These are phyloP conservation scores for Neodiprion pinetum DNA, from an alignment of 1,140 invertebrate species.

Conservation along the genomic window DNA sequence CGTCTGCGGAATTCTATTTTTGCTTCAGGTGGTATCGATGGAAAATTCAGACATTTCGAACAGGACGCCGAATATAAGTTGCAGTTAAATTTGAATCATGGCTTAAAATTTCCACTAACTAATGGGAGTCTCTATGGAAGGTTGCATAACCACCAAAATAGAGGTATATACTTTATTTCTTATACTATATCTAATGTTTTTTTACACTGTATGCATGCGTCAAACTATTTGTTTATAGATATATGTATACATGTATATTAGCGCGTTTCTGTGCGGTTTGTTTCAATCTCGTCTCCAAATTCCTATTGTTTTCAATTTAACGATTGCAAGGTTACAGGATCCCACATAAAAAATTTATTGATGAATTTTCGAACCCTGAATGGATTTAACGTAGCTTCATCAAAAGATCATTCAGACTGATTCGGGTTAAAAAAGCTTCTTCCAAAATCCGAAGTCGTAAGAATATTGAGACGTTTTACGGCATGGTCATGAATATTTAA, in stretches of 20 bases:
- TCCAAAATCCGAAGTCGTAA: too few species aligned
- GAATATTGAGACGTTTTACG: too few species aligned
- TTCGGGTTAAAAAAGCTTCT: too few species aligned
- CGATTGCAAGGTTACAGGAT: not conserved
- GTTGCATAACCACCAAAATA: conserved; percentile 53
- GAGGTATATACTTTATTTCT: conserved; percentile 38
- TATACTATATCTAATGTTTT: not conserved
- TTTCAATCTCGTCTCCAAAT: too few species aligned
- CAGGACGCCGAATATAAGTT: conserved; percentile 54
- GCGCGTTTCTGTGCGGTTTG: too few species aligned
- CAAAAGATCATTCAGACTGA: too few species aligned
- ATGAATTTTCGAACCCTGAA: too few species aligned
- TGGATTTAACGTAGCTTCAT: too few species aligned
- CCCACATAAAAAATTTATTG: not conserved
- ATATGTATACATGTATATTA: not conserved
- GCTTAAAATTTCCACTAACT: conserved; percentile 67
- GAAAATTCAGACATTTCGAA: conserved; percentile 65
- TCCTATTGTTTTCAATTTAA: too few species aligned
- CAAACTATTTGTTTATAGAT: not conserved
- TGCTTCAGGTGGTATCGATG: conserved; percentile 63
- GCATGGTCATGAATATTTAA: too few species aligned
- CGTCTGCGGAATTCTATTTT: conserved; percentile 21
- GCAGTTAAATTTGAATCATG: conserved; percentile 56
- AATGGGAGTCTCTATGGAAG: conserved; percentile 67
- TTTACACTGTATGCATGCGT: not conserved